phyloP scores from a whole-genome alignment of 2,888 invertebrate species.

The Hydrotaea cyrtoneurina region DNA sequence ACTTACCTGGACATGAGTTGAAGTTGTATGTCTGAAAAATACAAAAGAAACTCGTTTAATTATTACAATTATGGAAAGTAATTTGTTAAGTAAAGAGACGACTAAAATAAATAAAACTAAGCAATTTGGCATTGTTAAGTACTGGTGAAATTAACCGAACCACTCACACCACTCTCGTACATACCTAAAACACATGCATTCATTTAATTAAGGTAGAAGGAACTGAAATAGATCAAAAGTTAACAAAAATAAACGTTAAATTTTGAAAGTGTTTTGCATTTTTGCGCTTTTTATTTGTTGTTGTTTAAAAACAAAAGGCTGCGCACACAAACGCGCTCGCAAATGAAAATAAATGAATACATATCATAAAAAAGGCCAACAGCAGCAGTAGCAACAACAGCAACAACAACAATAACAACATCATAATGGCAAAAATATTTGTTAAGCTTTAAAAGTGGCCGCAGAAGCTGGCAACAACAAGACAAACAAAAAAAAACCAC shows the following conservation, averaged over 20 bases:
- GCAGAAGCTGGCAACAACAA: conserved; percentile 44
- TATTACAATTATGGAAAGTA: too few relatives aligned
- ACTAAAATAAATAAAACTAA: too few relatives aligned
- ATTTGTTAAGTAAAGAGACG: too few relatives aligned
- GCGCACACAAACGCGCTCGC: background rate
- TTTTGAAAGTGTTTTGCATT: conserved; percentile 59
- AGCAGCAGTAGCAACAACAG: conserved; percentile 5
- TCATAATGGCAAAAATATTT: conserved; percentile 20
- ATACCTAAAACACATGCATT: conserved; percentile 39
- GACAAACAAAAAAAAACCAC: background rate
- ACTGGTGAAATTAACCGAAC: background rate
- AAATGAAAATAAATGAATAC: background rate
- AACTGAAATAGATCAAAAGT: conserved; percentile 59
- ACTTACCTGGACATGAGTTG: too few relatives aligned
- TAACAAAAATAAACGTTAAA: conserved; percentile 31
- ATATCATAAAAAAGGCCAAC: conserved; percentile 13
- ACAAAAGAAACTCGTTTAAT: too few relatives aligned
- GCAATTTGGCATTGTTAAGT: too few relatives aligned
- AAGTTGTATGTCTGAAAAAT: too few relatives aligned
- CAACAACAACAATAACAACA: conserved; percentile 7
- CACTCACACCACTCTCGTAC: background rate
- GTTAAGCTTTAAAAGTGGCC: conserved; percentile 39
- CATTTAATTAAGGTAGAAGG: conserved; percentile 59
- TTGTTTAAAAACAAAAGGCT: conserved; percentile 19
- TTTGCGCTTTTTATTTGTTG: conserved; percentile 16